Base-by-base conservation (phyloP, 2,888 invertebrate species). In the Rapana venosa region DNA sequence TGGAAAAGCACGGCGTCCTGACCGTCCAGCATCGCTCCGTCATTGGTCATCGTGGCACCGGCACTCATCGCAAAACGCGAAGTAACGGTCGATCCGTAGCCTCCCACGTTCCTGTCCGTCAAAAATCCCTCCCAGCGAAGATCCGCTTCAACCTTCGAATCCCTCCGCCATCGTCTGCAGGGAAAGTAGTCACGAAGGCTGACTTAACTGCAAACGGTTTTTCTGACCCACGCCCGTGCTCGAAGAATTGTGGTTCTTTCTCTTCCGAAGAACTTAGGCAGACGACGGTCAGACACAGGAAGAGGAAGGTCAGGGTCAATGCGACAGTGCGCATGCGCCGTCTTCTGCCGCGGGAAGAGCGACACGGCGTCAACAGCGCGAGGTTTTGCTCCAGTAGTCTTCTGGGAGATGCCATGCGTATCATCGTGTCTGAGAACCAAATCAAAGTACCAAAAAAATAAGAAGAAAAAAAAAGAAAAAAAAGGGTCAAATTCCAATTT, bases 1-100 rank as follows among this genome's bases (percentile, higher is more conserved):
- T n/a, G 94, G 87, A 94, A 94, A 8, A 93, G 87, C 0, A 94
- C 92, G 0, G 93, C 94, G 85, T 94, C n/a, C 94, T 22, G 90
- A 92, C 56, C 93, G 17, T 89, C 83, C 56, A 93, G 90, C 81
- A 93, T 85, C 17, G 84, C 47, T 84, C 92, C 92, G 91, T 94
- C 92, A 66, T 91, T 91, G 56, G 93, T 93, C 22, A 93, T 87
- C 5, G 90, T 92, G n/a, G 58, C 92, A 92, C 2, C 90, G 88
- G 26, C 90, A 70, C 70, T 92, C 91, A 47, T 89, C 90, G 74
- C 92, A 92, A 1, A 87, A 26, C 6, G 87, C 85, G n/a, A 92
- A 91, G 70, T 90, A 91, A 1, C 91, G 90, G 79, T 92, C 92
- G n/a, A 61, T 92, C 92, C 20, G 91, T 91, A 4, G 90, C 87